These are phyloP conservation scores for Drosophila recens DNA, from an alignment of 2,888 invertebrate species.

Conservation along the genomic window DNA sequence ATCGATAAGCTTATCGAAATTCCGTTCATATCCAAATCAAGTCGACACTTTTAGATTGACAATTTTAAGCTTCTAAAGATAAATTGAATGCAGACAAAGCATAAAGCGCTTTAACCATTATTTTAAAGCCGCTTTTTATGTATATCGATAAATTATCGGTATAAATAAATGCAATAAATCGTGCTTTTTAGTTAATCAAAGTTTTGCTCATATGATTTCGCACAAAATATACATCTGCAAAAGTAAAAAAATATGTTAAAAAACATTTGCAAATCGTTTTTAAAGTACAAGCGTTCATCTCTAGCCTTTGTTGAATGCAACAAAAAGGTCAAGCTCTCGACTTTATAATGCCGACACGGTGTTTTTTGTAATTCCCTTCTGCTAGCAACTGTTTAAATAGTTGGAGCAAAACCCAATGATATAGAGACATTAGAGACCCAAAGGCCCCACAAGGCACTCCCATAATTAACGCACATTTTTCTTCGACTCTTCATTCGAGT, in stretches of 20 bases:
- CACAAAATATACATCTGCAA: too few relatives aligned
- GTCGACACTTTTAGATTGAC: not conserved
- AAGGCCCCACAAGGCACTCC: slow-evolving; percentile 50
- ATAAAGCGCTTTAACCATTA: too few relatives aligned
- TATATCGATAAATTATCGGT: not conserved
- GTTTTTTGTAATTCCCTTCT: slow-evolving; percentile 23
- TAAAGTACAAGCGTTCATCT: not conserved
- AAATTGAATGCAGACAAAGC: not conserved
- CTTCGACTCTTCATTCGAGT: slow-evolving; percentile 14
- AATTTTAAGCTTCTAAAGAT: not conserved
- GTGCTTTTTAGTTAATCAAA: too few relatives aligned
- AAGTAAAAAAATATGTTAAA: not conserved
- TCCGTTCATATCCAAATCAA: not conserved
- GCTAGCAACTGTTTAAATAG: slow-evolving; percentile 41
- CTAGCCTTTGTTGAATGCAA: not conserved
- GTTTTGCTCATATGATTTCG: too few relatives aligned
- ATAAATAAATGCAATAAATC: not conserved
- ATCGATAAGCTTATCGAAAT: too few relatives aligned
- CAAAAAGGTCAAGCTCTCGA: slow-evolving; percentile 18
- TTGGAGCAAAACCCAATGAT: slow-evolving; percentile 48
- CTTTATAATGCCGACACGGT: slow-evolving; percentile 52
- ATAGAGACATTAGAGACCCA: slow-evolving; percentile 58
- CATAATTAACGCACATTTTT: slow-evolving; percentile 62
- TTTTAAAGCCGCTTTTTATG: too few relatives aligned
- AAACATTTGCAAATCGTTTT: not conserved